Evolutionary conservation across 2,797 vertebrate species (phyloP), one percentile per base, ranked within the genome.

Genomic region (Ctenopoma multispine): DNA sequence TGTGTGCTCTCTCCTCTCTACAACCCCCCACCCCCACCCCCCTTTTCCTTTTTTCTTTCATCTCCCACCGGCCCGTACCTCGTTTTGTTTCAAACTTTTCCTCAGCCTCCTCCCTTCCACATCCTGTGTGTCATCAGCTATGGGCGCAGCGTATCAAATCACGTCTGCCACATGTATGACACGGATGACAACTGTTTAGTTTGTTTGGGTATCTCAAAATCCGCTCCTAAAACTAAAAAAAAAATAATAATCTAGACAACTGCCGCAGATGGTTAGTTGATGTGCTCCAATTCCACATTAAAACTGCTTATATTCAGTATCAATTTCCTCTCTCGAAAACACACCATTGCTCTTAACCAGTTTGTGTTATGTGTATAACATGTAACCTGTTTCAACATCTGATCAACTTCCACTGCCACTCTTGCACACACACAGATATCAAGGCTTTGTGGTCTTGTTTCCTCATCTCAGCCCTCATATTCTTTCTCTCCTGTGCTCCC

Each of bases 401-500:
- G 15, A 51, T n/a, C 24, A 68, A 56, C 40, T n/a, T 1, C 24
- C 11, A 13, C 44, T 46, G 44, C 24, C 53, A 4, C 38, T n/a
- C 24, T 0, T 2, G 9, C 41, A 5, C 38, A n/a, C 44, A 7
- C 36, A 27, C 0, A 43, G 0, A 21, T 20, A 12, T 27, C 68
- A 9, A 11, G n/a, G 23, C n/a, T 72, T 7, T 12, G 14, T 47
- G 31, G 13, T 58, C 43, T 74, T 2, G n/a, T 65, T 78, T 76
- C 67, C 15, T 64, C 57, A 10, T 24, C 63, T 2, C 2, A 48
- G 17, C 38, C 46, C 62, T 63, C 1, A 4, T 40, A 69, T 65
- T 60, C 68, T 3, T 21, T 54, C 64, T 85, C 88, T 86, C 83
- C 90, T 57, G 85, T 15, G 82, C 80, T 90, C 89, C 89, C 89